Base-by-base conservation (phyloP, 1,140 invertebrate genomes). In the Neuroterus valhalla region DNA sequence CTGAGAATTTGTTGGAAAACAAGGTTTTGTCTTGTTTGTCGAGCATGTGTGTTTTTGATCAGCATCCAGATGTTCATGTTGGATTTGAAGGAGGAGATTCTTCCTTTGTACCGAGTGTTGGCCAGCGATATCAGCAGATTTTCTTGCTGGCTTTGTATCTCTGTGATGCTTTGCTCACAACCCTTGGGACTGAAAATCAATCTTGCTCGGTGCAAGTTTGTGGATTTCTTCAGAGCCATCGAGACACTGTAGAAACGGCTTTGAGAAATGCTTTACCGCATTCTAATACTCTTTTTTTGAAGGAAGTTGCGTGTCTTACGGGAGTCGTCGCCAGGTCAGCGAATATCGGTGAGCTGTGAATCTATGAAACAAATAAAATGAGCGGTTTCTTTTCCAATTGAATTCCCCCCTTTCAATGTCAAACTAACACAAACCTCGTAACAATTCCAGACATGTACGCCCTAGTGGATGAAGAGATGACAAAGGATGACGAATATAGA, bases 91-190 rank as follows among this genome's bases (percentile, higher is more conserved):
- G 79, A 3, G 81, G 78, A 2, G 87, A 90, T 31, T 83, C 85
- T 15, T 89, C 83, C 2, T 94, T 94, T 81, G 79, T 94, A 31
- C 94, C 94, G 0, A 90, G 92, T 2, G 86, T 93, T 3, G 90
- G 92, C 52, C 87, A 91, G 70, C 91, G 96, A 70, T 97, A 96
- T 88, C 92, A 95, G 69, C 94, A 96, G 83, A 94, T 97, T 19
- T 91, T 97, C 55, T 92, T 96, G 48, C 95, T 96, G 0, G 94
- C 95, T 23, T 85, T 97, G 23, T 92, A 94, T 77, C 88, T 98
- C 2, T 97, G 96, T 86, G 94, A 96, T 84, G 94, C 95, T 12
- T 86, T 98, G 21, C 89, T 98, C 2, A 96, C 95, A 3, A 95
- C 96, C 0, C 89, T 97, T 8, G 96, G 96, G 45, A 92, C 93